Percentiles rank a stretch among this genome's conserved stretches.
These are phyloP conservation scores for Cheiracanthium punctorium DNA, from an alignment of 2,888 invertebrate species.

Conservation along the genomic window DNA sequence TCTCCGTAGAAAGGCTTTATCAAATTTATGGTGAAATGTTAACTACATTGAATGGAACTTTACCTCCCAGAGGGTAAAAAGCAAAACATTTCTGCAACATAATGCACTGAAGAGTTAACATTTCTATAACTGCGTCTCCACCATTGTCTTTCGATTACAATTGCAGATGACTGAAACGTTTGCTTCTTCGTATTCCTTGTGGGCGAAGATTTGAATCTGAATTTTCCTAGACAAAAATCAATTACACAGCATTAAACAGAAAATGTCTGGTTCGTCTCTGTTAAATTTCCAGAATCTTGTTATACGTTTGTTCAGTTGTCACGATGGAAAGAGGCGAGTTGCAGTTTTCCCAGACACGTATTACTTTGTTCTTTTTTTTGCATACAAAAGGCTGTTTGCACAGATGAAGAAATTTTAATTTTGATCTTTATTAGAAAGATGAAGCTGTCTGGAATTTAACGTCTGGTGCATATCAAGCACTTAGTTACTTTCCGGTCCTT, in stretches of 20 bases:
- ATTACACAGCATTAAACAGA: conserved; percentile 32
- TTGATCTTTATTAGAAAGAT: no score
- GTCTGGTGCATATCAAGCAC: no score
- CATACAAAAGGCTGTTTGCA: neutral
- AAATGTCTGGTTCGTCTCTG: conserved; percentile 26
- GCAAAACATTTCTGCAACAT: no score
- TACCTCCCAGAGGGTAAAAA: no score
- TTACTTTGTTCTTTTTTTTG: conserved; percentile 14
- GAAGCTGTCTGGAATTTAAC: no score
- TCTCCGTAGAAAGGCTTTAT: no score
- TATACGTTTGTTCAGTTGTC: conserved; percentile 42
- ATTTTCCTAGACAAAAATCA: conserved; percentile 36
- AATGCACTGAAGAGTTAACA: no score
- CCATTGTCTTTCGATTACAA: neutral
- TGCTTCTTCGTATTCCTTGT: neutral
- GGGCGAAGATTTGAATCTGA: neutral
- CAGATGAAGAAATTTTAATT: conserved; percentile 24
- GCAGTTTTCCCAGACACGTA: conserved; percentile 7
- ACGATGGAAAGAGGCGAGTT: conserved; percentile 9
- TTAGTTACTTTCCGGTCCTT: no score
- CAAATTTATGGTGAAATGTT: no score
- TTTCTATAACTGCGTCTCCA: neutral
- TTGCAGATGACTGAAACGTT: neutral
- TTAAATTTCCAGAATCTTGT: conserved; percentile 30
- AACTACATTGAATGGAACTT: no score